A percentile compares a stretch with the other conserved stretches of the same genome.
These are phyloP conservation scores for Rousettus leschenaultii DNA, from an alignment of 2,113 vertebrate species.

Conservation along the genomic window DNA sequence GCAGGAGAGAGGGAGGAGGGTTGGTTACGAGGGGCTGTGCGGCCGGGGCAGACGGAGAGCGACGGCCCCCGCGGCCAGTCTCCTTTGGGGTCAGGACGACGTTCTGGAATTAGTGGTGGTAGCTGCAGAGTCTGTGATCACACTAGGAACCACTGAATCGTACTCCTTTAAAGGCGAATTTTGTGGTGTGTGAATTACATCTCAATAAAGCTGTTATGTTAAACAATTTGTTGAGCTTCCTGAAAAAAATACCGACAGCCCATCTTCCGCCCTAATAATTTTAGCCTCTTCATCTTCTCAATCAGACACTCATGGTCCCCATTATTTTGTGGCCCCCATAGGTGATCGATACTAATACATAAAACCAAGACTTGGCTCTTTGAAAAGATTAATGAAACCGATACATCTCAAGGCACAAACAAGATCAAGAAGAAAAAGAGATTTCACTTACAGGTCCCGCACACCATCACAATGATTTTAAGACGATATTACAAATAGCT, in stretches of 20 bases:
- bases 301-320: neutral
- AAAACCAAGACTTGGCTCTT: neutral
- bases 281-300: neutral
- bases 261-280: neutral
- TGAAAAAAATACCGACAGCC: neutral
- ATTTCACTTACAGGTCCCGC: too few relatives aligned
- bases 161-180: neutral
- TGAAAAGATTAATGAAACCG: neutral
- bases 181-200: neutral
- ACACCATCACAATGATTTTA: neutral
- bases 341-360: fast-evolving
- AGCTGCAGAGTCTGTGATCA: neutral
- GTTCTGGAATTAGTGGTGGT: neutral
- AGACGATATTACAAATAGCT: neutral
- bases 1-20: neutral
- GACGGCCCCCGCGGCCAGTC: neutral
- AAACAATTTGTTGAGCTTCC: neutral
- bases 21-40: fast-evolving
- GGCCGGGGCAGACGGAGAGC: too few relatives aligned
- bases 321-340: too few relatives aligned
- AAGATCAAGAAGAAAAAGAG: neutral
- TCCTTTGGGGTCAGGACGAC: neutral
- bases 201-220: neutral
- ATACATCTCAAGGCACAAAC: neutral
- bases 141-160: too few relatives aligned